phyloP scores from a whole-genome alignment of 1,140 invertebrate species.

The Rhagoletis zephyria region DNA sequence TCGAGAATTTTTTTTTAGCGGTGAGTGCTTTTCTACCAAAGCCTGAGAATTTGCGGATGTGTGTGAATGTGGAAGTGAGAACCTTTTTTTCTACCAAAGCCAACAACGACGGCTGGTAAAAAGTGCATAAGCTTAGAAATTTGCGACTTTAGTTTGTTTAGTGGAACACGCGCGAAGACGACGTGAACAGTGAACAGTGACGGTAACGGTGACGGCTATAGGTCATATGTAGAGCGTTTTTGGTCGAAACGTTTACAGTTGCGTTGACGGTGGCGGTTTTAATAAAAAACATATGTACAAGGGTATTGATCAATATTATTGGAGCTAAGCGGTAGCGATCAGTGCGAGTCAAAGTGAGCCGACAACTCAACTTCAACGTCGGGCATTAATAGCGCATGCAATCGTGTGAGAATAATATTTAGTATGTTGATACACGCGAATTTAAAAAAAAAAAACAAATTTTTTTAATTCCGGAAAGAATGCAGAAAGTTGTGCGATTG shows the following conservation, averaged over 20 bases:
- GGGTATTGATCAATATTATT: background rate
- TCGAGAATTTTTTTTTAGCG: background rate
- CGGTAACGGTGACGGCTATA: background rate
- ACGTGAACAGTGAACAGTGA: constrained; percentile 6
- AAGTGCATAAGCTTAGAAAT: constrained; percentile 42
- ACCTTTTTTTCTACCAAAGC: constrained; percentile 32
- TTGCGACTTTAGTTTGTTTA: constrained; percentile 52
- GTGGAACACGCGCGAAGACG: constrained; percentile 31
- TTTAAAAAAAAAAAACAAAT: no score
- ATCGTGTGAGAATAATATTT: background rate
- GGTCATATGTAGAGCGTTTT: constrained; percentile 6
- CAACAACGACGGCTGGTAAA: constrained; percentile 9
- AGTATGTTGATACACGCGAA: no score
- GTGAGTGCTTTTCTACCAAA: constrained; percentile 11
- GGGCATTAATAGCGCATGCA: background rate
- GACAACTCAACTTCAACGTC: background rate
- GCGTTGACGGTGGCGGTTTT: background rate
- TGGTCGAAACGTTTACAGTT: background rate
- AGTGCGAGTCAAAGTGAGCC: no score
- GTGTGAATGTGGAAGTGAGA: constrained; percentile 31
- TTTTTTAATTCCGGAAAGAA: background rate
- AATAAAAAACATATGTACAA: background rate
- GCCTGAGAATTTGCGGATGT: background rate
- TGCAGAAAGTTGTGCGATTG: background rate
- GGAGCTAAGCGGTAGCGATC: background rate